Conservation (phyloP, 2,797 vertebrate species). For the Tenualosa thibaudeaui region DNA sequence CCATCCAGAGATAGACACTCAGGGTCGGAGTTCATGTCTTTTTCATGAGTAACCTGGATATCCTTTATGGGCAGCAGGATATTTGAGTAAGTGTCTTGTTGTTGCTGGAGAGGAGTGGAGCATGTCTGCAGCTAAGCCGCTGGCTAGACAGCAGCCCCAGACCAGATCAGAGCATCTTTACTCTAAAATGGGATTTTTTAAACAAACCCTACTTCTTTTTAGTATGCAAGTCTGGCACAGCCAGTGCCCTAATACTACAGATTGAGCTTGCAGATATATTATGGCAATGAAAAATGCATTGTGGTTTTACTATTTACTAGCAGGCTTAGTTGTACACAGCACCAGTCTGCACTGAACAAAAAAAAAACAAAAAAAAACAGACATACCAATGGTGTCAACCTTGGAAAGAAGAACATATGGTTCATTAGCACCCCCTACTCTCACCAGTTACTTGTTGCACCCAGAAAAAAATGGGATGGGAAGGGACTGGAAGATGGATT, state of each 20-base stretch:
- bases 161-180: neutral
- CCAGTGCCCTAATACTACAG: neutral
- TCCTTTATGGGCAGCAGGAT: conserved; percentile 46
- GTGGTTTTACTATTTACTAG: neutral
- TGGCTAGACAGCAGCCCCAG: neutral
- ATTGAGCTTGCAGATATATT: neutral
- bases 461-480: neutral
- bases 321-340: neutral
- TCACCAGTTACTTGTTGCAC: conserved; percentile 31
- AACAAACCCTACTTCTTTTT: neutral
- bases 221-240: neutral
- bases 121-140: neutral
- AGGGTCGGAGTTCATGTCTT: conserved; percentile 57
- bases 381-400: neutral
- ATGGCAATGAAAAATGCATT: neutral
- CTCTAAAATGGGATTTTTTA: neutral
- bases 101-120: neutral
- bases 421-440: conserved; percentile 4
- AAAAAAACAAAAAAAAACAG: neutral
- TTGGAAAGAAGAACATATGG: neutral
- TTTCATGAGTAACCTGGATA: conserved; percentile 64
- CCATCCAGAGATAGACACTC: conserved; percentile 30
- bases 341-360: neutral
- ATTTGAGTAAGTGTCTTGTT: neutral
- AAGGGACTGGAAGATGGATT: neutral